These are phyloP conservation scores for Dicyrtomina minuta DNA, from an alignment of 2,888 invertebrate genomes.

Conservation along the genomic window DNA sequence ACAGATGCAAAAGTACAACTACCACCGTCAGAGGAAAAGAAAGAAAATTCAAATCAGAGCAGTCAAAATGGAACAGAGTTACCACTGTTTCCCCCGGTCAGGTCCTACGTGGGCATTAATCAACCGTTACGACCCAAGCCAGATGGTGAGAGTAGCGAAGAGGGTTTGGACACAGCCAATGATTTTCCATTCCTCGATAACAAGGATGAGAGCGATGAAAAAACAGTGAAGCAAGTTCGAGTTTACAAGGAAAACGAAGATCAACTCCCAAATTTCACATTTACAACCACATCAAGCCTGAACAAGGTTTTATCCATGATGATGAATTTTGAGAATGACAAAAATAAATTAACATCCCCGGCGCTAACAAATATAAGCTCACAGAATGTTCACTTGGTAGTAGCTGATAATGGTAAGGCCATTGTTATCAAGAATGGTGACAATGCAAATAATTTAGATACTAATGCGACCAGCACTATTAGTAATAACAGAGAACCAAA, in stretches of 20 bases:
- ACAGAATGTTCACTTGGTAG: constrained; percentile 49
- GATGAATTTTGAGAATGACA: constrained; percentile 45
- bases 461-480: constrained; percentile 13
- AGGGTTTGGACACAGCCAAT: constrained; percentile 3
- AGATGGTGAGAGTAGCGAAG: constrained; percentile 58
- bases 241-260: constrained; percentile 26
- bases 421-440: constrained; percentile 14
- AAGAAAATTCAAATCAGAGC: constrained; percentile 31
- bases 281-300: constrained; percentile 46
- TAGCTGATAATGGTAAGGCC: constrained; percentile 40
- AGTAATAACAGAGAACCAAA: constrained; percentile 31
- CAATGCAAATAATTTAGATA: neutral
- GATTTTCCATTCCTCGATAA: constrained; percentile 1
- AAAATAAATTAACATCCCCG: neutral
- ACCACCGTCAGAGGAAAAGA: constrained; percentile 24
- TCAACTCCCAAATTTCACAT: constrained; percentile 34
- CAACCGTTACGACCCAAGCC: constrained; percentile 70
- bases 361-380: constrained; percentile 32
- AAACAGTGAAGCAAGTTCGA: constrained; percentile 39
- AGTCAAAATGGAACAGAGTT: constrained; percentile 20
- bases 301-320: constrained; percentile 52
- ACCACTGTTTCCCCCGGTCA: constrained; percentile 62
- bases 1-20: too few species aligned
- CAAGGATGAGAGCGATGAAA: neutral
- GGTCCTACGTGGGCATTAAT: constrained; percentile 75